phyloP scores from a whole-genome alignment of 2,797 vertebrate species.

The Lagocephalus sceleratus region DNA sequence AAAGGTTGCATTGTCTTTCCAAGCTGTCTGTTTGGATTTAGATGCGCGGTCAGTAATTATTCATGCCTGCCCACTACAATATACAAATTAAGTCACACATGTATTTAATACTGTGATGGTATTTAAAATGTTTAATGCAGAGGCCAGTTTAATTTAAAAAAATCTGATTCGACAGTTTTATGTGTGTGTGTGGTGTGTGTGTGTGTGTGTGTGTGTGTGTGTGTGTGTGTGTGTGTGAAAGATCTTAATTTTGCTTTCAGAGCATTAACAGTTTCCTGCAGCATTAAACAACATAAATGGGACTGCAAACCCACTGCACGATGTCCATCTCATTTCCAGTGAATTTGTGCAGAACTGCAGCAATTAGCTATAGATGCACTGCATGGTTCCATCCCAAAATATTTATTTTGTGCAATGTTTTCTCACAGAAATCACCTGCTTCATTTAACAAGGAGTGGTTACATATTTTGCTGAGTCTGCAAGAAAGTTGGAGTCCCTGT shows the following conservation, averaged over 20 bases:
- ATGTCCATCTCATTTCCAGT: background rate
- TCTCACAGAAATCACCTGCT: slow-evolving; percentile 10
- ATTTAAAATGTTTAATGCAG: no score
- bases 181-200: no score
- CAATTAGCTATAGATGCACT: background rate
- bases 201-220: no score
- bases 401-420: slow-evolving; percentile 6
- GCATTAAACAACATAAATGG: background rate
- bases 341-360: slow-evolving; percentile 2
- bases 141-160: no score
- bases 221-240: no score
- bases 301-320: no score
- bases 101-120: no score
- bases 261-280: slow-evolving; percentile 8
- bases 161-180: no score
- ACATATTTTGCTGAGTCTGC: slow-evolving; percentile 17
- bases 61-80: background rate
- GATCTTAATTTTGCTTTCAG: slow-evolving; percentile 2
- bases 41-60: background rate
- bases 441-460: slow-evolving; percentile 15
- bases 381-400: background rate
- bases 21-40: no score
- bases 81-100: no score
- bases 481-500: slow-evolving; percentile 16
- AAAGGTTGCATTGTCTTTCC: no score